These are phyloP conservation scores for Drosophila bifasciata DNA, from an alignment of 1,140 invertebrate species.

Conservation along the genomic window DNA sequence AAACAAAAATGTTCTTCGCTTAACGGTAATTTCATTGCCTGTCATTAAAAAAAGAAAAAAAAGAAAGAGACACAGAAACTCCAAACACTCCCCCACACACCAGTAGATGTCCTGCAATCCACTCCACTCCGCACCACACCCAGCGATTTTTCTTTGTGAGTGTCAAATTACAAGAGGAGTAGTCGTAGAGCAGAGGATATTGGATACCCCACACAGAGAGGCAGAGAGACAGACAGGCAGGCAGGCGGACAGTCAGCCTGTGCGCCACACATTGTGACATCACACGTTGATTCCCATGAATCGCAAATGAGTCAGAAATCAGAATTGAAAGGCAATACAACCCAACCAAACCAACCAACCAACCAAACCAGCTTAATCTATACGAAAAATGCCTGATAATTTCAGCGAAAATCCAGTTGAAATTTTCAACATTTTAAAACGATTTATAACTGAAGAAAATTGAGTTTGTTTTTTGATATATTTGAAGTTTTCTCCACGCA, in stretches of 20 bases:
- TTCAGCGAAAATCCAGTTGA: no score
- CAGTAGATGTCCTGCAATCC: background rate
- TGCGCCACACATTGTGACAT: background rate
- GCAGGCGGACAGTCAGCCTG: slow-evolving; percentile 16
- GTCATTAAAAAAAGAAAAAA: slow-evolving; percentile 60
- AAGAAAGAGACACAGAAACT: background rate
- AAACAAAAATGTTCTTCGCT: slow-evolving; percentile 33
- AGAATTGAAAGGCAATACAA: slow-evolving; percentile 1
- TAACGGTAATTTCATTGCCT: slow-evolving; percentile 70
- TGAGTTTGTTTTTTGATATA: no score
- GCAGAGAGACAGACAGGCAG: background rate
- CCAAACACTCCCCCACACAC: no score
- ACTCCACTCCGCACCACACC: no score
- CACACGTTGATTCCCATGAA: slow-evolving; percentile 40
- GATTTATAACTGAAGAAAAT: no score
- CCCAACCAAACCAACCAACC: no score
- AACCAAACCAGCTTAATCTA: slow-evolving; percentile 24
- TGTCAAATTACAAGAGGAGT: slow-evolving; percentile 45
- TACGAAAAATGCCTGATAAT: slow-evolving; percentile 32
- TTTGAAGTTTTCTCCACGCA: no score
- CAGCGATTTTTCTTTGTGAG: background rate
- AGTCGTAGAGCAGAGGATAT: slow-evolving; percentile 25
- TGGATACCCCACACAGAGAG: slow-evolving; percentile 33
- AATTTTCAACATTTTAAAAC: no score
- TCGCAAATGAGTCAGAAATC: slow-evolving; percentile 61